These are phyloP conservation scores for Pseudolaguvia tuberculata DNA, from an alignment of 2,113 vertebrate species.

Conservation along the genomic window DNA sequence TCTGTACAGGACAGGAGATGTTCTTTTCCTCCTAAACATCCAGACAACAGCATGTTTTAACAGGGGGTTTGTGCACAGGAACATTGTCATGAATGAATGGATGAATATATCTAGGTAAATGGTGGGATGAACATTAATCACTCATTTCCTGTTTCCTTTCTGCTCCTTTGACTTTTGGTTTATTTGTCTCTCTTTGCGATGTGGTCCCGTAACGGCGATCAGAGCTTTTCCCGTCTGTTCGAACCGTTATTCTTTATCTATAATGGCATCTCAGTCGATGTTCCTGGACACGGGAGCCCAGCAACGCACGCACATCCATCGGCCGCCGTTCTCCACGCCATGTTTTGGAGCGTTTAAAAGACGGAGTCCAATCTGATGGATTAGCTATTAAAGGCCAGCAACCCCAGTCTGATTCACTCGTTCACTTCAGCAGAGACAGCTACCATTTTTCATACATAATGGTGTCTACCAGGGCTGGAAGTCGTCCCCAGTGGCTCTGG, in stretches of 20 bases:
- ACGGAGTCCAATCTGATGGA: constrained; percentile 60
- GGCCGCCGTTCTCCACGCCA: neutral
- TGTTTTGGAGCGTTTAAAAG: constrained; percentile 25
- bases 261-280: constrained; percentile 3
- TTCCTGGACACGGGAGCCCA: constrained; percentile 7
- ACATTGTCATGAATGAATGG: too few relatives aligned
- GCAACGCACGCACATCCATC: constrained; percentile 16
- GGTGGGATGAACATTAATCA: too few relatives aligned
- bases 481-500: constrained; percentile 57
- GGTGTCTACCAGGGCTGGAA: constrained; percentile 54
- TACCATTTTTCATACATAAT: constrained; percentile 66
- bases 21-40: too few relatives aligned
- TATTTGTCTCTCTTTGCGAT: neutral
- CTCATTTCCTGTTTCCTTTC: too few relatives aligned
- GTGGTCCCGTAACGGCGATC: constrained; percentile 8
- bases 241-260: neutral
- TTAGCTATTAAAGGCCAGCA: constrained; percentile 61
- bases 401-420: constrained; percentile 63
- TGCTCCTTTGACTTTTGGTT: too few relatives aligned
- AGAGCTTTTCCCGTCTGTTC: neutral
- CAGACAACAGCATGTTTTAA: too few relatives aligned
- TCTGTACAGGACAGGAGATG: too few relatives aligned
- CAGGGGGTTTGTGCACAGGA: too few relatives aligned
- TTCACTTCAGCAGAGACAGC: constrained; percentile 60
- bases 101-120: too few relatives aligned